Evolutionary conservation across 2,113 vertebrate genomes (phyloP).

Genomic region (Psephotus haematonotus): DNA sequence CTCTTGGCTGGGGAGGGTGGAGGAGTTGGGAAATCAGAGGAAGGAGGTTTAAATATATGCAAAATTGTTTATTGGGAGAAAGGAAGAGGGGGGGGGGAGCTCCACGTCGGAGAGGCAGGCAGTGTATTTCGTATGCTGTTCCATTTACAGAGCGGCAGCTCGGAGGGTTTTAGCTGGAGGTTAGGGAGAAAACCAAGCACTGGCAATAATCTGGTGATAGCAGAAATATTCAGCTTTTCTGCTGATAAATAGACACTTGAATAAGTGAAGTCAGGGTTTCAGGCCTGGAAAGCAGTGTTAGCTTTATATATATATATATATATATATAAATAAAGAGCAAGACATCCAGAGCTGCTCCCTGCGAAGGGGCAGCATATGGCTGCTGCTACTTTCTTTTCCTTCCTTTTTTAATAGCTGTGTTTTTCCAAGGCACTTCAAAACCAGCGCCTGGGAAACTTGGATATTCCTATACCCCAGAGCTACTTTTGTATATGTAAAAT

Average conservation of each 20-base stretch:
- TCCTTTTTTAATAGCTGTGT: not conserved
- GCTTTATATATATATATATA: not conserved
- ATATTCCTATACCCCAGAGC: not conserved
- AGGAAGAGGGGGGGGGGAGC: not conserved
- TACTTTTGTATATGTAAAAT: not conserved
- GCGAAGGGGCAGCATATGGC: not conserved
- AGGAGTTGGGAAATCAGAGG: constrained; percentile 32
- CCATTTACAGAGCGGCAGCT: constrained; percentile 14
- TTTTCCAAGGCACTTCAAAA: not conserved
- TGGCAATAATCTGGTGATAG: constrained; percentile 60
- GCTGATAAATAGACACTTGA: constrained; percentile 29
- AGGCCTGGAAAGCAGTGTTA: not conserved
- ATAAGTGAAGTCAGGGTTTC: not conserved
- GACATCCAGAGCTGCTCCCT: not conserved
- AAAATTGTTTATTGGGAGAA: constrained; percentile 71
- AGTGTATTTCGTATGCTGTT: not conserved
- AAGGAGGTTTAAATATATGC: constrained; percentile 73
- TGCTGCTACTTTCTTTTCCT: constrained; percentile 5
- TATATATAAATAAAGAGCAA: not conserved
- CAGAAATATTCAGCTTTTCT: constrained; percentile 33
- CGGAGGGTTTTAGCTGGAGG: constrained; percentile 61
- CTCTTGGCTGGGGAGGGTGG: constrained; percentile 59
- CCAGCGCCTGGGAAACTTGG: not conserved
- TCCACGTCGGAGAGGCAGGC: not conserved
- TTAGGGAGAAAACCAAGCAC: constrained; percentile 42